Evolutionary conservation across 2,888 invertebrate species (phyloP).

Genomic region (Cryptophagus acutangulus): DNA sequence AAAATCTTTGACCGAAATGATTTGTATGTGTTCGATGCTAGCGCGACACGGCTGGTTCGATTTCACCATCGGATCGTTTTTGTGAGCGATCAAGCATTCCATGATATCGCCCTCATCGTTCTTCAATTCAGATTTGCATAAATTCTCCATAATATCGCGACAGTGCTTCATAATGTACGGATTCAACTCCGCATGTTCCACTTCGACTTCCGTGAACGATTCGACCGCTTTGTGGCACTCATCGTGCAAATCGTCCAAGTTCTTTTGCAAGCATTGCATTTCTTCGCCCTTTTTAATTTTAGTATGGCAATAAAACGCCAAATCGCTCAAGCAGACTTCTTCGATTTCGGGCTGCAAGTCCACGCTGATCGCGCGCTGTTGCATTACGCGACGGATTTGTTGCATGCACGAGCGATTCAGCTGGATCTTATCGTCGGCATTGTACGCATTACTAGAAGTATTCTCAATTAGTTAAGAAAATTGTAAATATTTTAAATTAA

Average conservation of each 20-base stretch:
- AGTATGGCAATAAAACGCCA: constrained; percentile 77
- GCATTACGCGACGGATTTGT: constrained; percentile 88
- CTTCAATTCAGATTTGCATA: constrained; percentile 66
- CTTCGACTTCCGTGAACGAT: constrained; percentile 85
- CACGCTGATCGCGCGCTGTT: constrained; percentile 86
- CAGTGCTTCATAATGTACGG: constrained; percentile 81
- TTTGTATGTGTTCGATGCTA: constrained; percentile 95
- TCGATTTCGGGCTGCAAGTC: constrained; percentile 93
- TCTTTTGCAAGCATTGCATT: constrained; percentile 86
- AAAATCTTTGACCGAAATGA: constrained; percentile 89
- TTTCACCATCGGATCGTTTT: constrained; percentile 79
- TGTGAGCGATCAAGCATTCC: constrained; percentile 89
- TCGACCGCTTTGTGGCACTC: constrained; percentile 73
- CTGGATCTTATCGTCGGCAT: constrained; percentile 38
- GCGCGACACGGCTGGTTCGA: constrained; percentile 79
- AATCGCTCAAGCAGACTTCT: constrained; percentile 79
- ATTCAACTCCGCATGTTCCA: constrained; percentile 85
- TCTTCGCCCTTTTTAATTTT: constrained; percentile 87
- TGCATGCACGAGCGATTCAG: constrained; percentile 60
- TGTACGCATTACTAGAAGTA: constrained; percentile 14
- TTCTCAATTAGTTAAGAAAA: background rate
- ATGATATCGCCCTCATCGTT: constrained; percentile 85
- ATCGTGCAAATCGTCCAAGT: constrained; percentile 62
- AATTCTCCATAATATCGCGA: constrained; percentile 67
- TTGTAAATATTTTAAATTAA: constrained; percentile 27